Base-by-base conservation (phyloP, 2,797 vertebrate genomes). In the Alauda arvensis region DNA sequence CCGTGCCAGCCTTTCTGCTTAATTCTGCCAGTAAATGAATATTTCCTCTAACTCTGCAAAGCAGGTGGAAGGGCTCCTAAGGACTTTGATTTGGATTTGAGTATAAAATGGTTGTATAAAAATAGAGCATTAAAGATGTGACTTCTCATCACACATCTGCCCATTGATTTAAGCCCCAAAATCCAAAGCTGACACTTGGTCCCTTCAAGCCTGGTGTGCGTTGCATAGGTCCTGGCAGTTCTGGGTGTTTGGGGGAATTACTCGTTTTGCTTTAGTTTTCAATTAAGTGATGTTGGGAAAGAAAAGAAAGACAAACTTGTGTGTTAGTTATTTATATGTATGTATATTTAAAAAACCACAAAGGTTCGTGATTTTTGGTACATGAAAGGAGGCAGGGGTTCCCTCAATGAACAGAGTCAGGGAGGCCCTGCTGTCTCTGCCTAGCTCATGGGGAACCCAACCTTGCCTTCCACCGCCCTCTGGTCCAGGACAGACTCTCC, bases 141-240 rank as follows among this genome's bases (percentile, higher is more conserved):
- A 12, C 12, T 69, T 75, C 83, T 71, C 4, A 3, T 43, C 59
- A 34, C 23, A 9, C 14, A 2, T 8, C 25, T 68, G 33, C 31
- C 19, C 46, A 5, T 15, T 28, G 33, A 18, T 75, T 83, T 59
- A 61, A 80, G 59, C 10, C 10, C 18, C 40, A 1, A 62, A 82
- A 31, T 46, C 37, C 52, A 33, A 70, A 91, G 26, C 0, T 3
- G 5, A 2, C 4, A 2, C 33, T 42, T n/a, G 45, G 33, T 28
- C 23, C 6, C 33, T 43, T 37, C 16, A 16, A 60, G 3, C 0
- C 3, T 4, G 1, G 7, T 13, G 12, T 33, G 31, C 4, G 0
- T 55, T 53, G 26, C 7, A 8, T 2, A 19, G 24, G 6, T 87
- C 49, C 57, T 55, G 21, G 12, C 20, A 45, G 3, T 55, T 87